Conservation (phyloP, 92 coral and sea anemone genomes). For the Plumapathes pennacea region DNA sequence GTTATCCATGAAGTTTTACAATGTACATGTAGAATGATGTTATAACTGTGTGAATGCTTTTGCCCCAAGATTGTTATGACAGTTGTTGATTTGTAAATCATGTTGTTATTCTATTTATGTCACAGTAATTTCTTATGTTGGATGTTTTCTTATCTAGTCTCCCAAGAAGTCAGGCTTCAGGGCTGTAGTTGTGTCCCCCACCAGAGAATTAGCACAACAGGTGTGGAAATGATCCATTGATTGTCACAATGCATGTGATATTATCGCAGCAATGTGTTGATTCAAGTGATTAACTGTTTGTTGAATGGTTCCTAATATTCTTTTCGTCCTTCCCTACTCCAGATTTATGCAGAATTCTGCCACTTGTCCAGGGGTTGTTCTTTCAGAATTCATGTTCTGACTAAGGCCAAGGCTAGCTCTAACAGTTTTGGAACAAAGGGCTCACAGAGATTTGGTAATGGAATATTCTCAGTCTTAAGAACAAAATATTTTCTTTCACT, state of each 20-base stretch:
- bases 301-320: neutral
- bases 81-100: neutral
- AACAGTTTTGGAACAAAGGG: conserved; percentile 89
- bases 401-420: conserved; percentile 92
- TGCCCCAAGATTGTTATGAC: too few species aligned
- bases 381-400: conserved; percentile 82
- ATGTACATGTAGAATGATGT: too few species aligned
- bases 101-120: neutral
- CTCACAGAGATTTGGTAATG: conserved; percentile 86
- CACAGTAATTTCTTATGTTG: too few species aligned
- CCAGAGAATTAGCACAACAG: conserved; percentile 96
- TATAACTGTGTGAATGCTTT: too few species aligned
- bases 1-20: too few species aligned
- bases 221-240: conserved; percentile 26
- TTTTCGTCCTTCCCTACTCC: neutral
- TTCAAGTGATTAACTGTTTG: neutral
- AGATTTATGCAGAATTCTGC: conserved; percentile 95
- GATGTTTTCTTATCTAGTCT: conserved; percentile 26
- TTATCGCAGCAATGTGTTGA: too few species aligned
- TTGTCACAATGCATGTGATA: neutral
- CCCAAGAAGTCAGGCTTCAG: conserved; percentile 82
- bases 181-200: conserved; percentile 93
- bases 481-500: too few species aligned
- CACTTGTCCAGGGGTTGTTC: conserved; percentile 83
- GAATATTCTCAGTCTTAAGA: too few species aligned